These are phyloP conservation scores for Trachelus troglodyta DNA, from an alignment of 2,888 invertebrate species.

Conservation along the genomic window DNA sequence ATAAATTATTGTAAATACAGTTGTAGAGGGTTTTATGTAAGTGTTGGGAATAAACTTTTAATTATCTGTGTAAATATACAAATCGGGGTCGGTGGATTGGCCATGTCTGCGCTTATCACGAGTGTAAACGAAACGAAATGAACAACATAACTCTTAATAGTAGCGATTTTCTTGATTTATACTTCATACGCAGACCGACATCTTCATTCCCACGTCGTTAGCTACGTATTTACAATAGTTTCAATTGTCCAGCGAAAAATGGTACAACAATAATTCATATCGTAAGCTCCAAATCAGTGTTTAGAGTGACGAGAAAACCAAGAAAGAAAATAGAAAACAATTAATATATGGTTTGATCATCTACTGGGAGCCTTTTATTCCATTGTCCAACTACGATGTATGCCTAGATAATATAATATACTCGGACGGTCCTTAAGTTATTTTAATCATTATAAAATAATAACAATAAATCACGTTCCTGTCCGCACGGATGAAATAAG, in stretches of 20 bases:
- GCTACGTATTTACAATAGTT: neutral
- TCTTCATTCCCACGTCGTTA: neutral
- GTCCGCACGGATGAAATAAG: neutral
- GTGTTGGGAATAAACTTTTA: neutral
- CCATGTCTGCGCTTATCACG: neutral
- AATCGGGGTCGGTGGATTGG: neutral
- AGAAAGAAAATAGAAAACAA: neutral
- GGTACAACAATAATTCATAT: neutral
- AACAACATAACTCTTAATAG: neutral
- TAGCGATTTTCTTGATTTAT: neutral
- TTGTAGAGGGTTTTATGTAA: neutral
- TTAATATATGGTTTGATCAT: neutral
- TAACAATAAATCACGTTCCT: neutral
- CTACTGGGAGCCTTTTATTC: neutral
- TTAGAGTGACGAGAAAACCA: neutral
- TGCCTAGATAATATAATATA: neutral
- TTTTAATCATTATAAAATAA: neutral
- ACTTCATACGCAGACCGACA: neutral
- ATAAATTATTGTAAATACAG: neutral
- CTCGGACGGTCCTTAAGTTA: neutral
- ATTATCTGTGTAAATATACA: neutral
- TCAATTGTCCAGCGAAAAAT: neutral
- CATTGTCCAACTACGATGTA: neutral
- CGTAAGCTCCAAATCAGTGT: neutral
- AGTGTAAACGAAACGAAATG: neutral